Conservation (phyloP, 2,797 vertebrate genomes). For the Pitangus sulphuratus region DNA sequence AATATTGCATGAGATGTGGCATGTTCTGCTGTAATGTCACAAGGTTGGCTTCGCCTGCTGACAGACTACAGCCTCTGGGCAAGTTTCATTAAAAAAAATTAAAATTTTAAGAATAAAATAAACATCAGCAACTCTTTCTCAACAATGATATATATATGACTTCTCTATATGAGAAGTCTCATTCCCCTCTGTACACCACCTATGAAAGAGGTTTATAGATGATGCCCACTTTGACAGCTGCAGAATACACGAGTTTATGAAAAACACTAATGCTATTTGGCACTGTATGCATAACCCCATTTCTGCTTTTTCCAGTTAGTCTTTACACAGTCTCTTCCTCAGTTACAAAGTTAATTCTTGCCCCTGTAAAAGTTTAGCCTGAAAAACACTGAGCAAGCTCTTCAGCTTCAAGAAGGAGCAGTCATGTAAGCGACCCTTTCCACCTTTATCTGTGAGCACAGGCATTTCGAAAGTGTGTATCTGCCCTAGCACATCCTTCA, state of each 20-base stretch:
- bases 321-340: background rate
- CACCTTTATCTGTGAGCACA: slow-evolving; percentile 55
- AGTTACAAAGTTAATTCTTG: background rate
- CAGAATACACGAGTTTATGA: background rate
- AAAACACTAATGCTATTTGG: background rate
- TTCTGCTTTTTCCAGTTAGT: background rate
- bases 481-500: background rate
- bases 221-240: background rate
- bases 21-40: accelerated
- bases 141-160: background rate
- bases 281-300: background rate
- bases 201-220: background rate
- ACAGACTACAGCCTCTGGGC: background rate
- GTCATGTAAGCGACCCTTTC: background rate
- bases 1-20: accelerated
- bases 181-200: background rate
- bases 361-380: background rate
- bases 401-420: background rate
- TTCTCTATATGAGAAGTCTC: background rate
- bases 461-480: background rate
- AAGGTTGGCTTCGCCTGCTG: background rate
- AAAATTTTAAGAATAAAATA: background rate
- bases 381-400: background rate
- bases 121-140: background rate
- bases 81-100: background rate